phyloP scores from a whole-genome alignment of 2,888 invertebrate species.

The Nesidiocoris tenuis region DNA sequence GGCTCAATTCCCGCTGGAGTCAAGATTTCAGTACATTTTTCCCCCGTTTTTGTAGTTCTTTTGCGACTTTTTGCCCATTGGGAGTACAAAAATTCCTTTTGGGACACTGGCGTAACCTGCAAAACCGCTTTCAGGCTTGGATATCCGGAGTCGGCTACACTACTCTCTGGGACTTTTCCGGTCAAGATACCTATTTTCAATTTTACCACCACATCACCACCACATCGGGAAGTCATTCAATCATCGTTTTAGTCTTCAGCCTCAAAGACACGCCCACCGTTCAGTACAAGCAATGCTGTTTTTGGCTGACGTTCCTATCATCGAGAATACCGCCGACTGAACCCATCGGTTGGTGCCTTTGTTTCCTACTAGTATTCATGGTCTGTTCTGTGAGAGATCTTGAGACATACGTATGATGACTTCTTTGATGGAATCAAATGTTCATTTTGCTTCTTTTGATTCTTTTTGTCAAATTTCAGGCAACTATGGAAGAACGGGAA shows the following conservation, averaged over 20 bases:
- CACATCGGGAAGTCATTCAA: slow-evolving; percentile 55
- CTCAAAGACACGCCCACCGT: slow-evolving; percentile 66
- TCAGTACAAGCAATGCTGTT: slow-evolving; percentile 67
- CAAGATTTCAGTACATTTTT: no score
- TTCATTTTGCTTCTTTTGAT: neutral
- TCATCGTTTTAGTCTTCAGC: slow-evolving; percentile 66
- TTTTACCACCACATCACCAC: slow-evolving; percentile 73
- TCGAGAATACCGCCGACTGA: slow-evolving; percentile 64
- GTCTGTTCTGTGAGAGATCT: neutral
- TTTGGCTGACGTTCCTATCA: slow-evolving; percentile 74
- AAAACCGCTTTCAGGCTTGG: slow-evolving; percentile 58
- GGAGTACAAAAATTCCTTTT: no score
- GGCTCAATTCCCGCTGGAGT: no score
- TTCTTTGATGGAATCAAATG: no score
- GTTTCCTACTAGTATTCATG: neutral
- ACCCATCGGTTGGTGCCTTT: slow-evolving; percentile 58
- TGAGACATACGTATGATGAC: no score
- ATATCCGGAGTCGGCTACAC: slow-evolving; percentile 63
- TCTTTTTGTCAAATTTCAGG: slow-evolving; percentile 54
- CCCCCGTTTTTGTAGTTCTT: no score
- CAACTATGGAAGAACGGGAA: slow-evolving; percentile 60
- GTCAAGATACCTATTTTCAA: slow-evolving; percentile 69
- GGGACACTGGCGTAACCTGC: no score
- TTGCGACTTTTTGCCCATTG: no score
- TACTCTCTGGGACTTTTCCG: slow-evolving; percentile 74